A percentile compares a stretch with the other conserved stretches of the same genome.
Conservation (phyloP, 2,113 vertebrate genomes). For the Pelmatolapia mariae region DNA sequence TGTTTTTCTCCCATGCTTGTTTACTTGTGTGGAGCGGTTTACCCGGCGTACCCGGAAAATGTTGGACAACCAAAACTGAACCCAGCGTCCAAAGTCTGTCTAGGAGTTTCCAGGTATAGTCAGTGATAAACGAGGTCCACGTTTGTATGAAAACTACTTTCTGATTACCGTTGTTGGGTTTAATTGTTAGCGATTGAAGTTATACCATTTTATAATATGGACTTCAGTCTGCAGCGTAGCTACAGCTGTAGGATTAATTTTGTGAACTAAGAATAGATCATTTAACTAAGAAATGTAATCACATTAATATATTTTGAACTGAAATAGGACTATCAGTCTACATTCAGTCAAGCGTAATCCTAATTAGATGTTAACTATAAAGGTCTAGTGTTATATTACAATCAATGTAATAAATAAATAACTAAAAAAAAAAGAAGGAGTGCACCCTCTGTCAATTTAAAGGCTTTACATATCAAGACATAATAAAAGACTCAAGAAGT, state of each 20-base stretch:
- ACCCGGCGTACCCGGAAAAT: constrained; percentile 21
- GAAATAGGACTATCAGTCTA: background rate
- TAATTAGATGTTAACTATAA: background rate
- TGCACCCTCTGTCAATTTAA: background rate
- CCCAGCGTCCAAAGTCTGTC: background rate
- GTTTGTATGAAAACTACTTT: background rate
- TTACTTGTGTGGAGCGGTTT: background rate
- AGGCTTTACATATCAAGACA: background rate
- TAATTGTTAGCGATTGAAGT: background rate
- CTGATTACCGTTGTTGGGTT: background rate
- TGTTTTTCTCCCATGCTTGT: background rate
- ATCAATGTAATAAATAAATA: background rate
- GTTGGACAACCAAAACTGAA: constrained; percentile 38
- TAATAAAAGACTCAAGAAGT: background rate
- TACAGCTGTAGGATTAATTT: background rate
- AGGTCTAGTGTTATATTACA: background rate
- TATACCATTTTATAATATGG: background rate
- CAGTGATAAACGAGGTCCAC: background rate
- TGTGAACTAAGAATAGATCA: background rate
- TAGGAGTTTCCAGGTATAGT: background rate
- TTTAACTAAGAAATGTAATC: background rate
- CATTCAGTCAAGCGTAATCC: background rate
- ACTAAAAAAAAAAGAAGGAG: background rate
- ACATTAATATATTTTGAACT: background rate
- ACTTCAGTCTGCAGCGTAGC: background rate